Percentiles rank a stretch among this genome's conserved stretches.
These are phyloP conservation scores for Theretra japonica DNA, from an alignment of 2,888 invertebrate species.

Conservation along the genomic window DNA sequence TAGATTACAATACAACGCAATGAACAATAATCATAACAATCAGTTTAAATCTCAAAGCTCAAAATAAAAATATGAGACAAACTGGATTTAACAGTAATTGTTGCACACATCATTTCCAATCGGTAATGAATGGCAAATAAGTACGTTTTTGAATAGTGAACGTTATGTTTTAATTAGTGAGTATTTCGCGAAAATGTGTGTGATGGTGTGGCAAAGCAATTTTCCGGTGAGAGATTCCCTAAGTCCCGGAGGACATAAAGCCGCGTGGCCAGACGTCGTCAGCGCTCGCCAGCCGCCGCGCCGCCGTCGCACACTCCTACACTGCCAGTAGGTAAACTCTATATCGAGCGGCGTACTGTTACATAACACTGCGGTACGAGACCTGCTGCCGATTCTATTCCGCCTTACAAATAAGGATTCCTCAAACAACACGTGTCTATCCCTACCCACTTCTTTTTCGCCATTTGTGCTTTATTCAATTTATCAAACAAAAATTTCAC, in stretches of 20 bases:
- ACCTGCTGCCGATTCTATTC: slow-evolving; percentile 59
- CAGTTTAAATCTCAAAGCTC: no score
- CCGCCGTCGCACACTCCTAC: slow-evolving; percentile 48
- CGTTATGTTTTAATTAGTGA: slow-evolving; percentile 2
- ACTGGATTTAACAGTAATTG: no score
- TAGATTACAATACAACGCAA: no score
- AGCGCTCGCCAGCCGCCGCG: slow-evolving; percentile 55
- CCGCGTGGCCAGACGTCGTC: slow-evolving; percentile 54
- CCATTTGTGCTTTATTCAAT: not conserved
- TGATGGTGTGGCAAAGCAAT: slow-evolving; percentile 45
- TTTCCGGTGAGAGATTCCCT: slow-evolving; percentile 53
- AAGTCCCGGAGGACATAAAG: slow-evolving; percentile 50
- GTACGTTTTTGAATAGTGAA: not conserved
- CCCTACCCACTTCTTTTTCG: not conserved
- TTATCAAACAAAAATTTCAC: no score
- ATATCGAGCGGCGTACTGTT: slow-evolving; percentile 74
- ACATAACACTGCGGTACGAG: slow-evolving; percentile 79
- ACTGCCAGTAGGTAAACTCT: slow-evolving; percentile 53
- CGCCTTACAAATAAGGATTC: slow-evolving; percentile 50
- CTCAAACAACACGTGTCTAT: not conserved
- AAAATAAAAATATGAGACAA: no score
- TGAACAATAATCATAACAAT: no score
- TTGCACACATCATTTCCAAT: no score
- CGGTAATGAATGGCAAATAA: not conserved
- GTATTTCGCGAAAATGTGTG: slow-evolving; percentile 30